phyloP scores from a whole-genome alignment of 30 jellyfish, hydroid and myxozoan genomes.

The Calvadosia cruxmelitensis region DNA sequence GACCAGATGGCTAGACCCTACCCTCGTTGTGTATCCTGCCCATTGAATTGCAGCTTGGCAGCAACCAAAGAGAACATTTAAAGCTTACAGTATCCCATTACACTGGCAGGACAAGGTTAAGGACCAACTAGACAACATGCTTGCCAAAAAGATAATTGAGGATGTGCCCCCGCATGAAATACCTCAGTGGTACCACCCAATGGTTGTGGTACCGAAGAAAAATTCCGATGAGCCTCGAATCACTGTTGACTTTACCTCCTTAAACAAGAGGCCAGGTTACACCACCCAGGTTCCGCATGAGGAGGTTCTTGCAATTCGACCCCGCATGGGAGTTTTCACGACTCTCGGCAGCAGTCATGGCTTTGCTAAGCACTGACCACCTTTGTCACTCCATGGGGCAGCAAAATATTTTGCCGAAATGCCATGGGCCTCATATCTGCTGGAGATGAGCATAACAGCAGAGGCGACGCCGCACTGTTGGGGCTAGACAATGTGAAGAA shows the following conservation, averaged over 20 bases:
- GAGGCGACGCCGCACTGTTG: background rate
- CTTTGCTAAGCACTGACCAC: background rate
- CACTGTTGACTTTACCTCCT: background rate
- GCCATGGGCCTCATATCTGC: slow-evolving; percentile 2
- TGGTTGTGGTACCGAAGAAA: slow-evolving; percentile 1
- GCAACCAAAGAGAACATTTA: background rate
- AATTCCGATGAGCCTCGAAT: background rate
- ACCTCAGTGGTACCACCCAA: background rate
- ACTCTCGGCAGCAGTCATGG: background rate
- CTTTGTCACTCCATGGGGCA: background rate
- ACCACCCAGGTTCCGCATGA: background rate
- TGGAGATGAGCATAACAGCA: background rate
- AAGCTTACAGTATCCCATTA: background rate
- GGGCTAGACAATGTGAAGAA: background rate
- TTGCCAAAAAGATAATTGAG: background rate
- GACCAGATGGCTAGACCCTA: too few species aligned
- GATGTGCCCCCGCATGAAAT: background rate
- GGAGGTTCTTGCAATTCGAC: background rate
- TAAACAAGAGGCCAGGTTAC: background rate
- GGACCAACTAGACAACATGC: background rate
- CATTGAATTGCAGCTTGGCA: too few species aligned
- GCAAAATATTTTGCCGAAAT: background rate
- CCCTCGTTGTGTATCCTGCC: too few species aligned
- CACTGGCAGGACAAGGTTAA: background rate
- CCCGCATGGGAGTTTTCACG: background rate